Conservation (phyloP, 1,140 invertebrate genomes). For the Heliconius eleuchia region DNA sequence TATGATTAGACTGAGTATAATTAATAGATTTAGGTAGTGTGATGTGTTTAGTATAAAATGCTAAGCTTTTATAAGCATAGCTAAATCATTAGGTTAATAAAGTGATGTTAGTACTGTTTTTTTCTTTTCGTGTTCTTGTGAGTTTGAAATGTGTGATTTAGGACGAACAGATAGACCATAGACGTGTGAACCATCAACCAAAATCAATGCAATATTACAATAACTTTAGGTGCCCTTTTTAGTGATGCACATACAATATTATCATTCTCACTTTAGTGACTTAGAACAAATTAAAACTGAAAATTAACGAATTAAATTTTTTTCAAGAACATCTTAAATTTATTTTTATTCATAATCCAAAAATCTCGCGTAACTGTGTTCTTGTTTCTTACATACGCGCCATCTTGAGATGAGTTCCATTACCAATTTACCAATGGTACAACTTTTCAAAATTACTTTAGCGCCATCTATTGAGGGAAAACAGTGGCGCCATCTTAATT, state of each 20-base stretch:
- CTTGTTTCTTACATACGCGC: not conserved
- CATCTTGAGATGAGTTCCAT: not conserved
- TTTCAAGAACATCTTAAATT: not conserved
- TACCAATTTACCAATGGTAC: not conserved
- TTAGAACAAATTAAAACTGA: not conserved
- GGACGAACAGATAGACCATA: conserved; percentile 77
- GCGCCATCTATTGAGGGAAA: not conserved
- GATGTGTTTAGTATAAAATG: conserved; percentile 12
- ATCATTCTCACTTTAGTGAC: not conserved
- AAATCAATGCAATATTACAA: conserved; percentile 29
- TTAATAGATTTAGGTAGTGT: not conserved
- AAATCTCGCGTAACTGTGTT: not conserved
- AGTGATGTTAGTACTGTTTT: conserved; percentile 73
- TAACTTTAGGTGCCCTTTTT: conserved; percentile 40
- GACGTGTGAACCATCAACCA: conserved; percentile 64
- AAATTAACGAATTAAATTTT: not conserved
- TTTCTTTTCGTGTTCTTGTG: conserved; percentile 57
- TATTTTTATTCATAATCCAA: not conserved
- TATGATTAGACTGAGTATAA: not conserved
- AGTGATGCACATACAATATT: conserved; percentile 47
- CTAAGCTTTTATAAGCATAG: conserved; percentile 10
- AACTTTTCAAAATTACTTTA: not conserved
- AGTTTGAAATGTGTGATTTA: conserved; percentile 75
- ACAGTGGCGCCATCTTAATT: conserved; percentile 1
- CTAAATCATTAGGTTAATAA: conserved; percentile 17